A percentile compares a stretch with the other conserved stretches of the same genome.
These are phyloP conservation scores for Hippopotamus amphibius DNA, from an alignment of 2,113 vertebrate genomes.

Conservation along the genomic window DNA sequence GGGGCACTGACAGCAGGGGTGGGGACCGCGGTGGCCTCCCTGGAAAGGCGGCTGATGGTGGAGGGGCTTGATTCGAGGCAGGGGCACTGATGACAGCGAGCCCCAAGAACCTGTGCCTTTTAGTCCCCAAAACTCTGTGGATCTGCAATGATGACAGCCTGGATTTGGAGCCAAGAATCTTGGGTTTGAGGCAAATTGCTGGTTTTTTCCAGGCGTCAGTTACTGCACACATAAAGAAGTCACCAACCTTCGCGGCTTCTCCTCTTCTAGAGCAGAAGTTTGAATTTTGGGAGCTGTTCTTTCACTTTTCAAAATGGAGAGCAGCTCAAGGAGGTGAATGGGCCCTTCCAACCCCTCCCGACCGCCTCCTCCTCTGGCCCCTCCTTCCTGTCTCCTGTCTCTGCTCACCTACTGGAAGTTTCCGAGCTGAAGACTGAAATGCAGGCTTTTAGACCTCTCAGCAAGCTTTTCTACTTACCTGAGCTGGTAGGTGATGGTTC, in stretches of 20 bases:
- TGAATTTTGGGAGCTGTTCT: fast-evolving
- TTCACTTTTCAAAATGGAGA: not conserved
- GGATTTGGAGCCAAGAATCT: not conserved
- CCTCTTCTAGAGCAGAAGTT: too few relatives aligned
- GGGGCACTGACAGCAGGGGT: not conserved
- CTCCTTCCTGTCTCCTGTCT: too few relatives aligned
- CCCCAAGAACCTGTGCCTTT: not conserved
- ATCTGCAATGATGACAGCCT: fast-evolving
- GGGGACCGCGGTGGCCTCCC: fast-evolving
- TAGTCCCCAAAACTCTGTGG: not conserved
- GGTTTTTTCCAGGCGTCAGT: fast-evolving
- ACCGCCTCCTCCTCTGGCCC: fast-evolving
- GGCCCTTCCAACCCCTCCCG: fast-evolving
- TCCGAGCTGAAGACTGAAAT: not conserved
- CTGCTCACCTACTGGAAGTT: not conserved
- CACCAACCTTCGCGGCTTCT: fast-evolving
- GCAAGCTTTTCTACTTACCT: fast-evolving
- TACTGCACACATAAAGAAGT: fast-evolving
- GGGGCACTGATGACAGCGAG: fast-evolving
- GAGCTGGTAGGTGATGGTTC: not conserved
- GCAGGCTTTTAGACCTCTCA: not conserved
- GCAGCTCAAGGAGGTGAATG: fast-evolving
- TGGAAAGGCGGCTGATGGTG: fast-evolving
- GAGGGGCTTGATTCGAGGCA: not conserved
- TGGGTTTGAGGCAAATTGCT: not conserved